Evolutionary conservation across 2,113 vertebrate genomes (phyloP), one percentile per base, ranked within the genome.

Genomic region (Lophochroa leadbeateri): DNA sequence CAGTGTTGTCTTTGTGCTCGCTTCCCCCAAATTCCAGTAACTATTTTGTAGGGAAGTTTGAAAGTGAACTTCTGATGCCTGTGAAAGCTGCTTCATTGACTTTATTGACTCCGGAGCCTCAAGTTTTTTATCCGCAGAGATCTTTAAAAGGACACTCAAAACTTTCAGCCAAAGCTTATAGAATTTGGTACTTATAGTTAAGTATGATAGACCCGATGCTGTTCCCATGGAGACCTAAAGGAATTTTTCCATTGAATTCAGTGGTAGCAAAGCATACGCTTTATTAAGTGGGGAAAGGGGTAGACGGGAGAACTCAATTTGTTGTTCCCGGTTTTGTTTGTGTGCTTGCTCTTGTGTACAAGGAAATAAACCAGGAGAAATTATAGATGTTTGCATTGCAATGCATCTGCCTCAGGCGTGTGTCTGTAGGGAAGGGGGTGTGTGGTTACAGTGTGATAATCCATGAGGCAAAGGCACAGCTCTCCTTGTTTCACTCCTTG

Each of bases 201-300:
- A 94, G 92, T 91, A 23, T 93, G 89, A 91, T 84, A 92, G 92
- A 79, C 83, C 74, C 61, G 23, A 29, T 50, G 80, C 91, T 77
- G 94, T 95, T 96, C 92, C 96, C 94, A 92, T 89, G 89, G 95
- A 96, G 92, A 94, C 70, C 77, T 79, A 11, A 68, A 94, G 86
- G 90, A 96, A 92, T 96, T 94, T 93, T 93, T 65, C 92, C 88
- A 69, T 95, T 91, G 88, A 96, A 96, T 89, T 86, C 80, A 92
- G 76, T 71, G 65, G 90, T 81, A 58, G 94, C 94, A 91, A 94
- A 92, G 86, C 91, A 46, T 52, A 35, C 47, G 57, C 77, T 87
- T 88, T 87, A 87, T 65, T 57, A 86, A 94, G 60, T 41, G 72
- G 86, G 80, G 43, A 79, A 91, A 83, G 47, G 47, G 53, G 61